Base-by-base conservation (phyloP, 2,797 vertebrate genomes). In the Bufotes viridis region DNA sequence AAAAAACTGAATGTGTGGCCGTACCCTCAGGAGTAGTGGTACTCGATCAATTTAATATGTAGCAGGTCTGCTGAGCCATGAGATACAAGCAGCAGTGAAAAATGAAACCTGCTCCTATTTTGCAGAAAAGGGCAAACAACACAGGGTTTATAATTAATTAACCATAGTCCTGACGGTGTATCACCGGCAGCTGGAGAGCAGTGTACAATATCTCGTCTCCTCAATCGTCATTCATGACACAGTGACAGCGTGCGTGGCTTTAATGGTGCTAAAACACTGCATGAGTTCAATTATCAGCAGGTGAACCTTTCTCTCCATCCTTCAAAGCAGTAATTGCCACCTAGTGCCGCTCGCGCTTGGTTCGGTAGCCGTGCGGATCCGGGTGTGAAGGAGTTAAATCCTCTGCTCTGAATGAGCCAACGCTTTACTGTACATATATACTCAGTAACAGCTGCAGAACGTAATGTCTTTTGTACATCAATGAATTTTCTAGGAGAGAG, bases 231-330 rank as follows among this genome's bases (percentile, higher is more conserved):
- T 83, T 83, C 78, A 89, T 83, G 85, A 79, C 55, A 74, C 58
- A 80, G 81, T 87, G 88, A 84, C 88, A 89, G 81, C 22, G 70
- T 86, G 80, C 57, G 65, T 80, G 81, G 85, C 42, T 84, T 80
- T 89, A 84, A 89, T 84, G 85, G 85, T 70, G 69, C 82, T 89
- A 89, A 82, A 65, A 87, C 88, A 63, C 88, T 51, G 85, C 88
- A 89, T 87, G 88, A 57, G 88, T 69, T 89, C 88, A 84, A 89
- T 89, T 89, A 89, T 55, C 85, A 89, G 88, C 88, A 87, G 81
- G 88, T 82, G 81, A 87, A 83, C 55, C 34, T 74, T 75, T 63
- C 75, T 84, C 24, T 89, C 55, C 67, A 89, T 89, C 34, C n/a
- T 84, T 89, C 88, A 87, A 84, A 80, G 88, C 74, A 87, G 61